Base-by-base conservation (phyloP, 2,888 invertebrate species). In the Thelaira solivaga region DNA sequence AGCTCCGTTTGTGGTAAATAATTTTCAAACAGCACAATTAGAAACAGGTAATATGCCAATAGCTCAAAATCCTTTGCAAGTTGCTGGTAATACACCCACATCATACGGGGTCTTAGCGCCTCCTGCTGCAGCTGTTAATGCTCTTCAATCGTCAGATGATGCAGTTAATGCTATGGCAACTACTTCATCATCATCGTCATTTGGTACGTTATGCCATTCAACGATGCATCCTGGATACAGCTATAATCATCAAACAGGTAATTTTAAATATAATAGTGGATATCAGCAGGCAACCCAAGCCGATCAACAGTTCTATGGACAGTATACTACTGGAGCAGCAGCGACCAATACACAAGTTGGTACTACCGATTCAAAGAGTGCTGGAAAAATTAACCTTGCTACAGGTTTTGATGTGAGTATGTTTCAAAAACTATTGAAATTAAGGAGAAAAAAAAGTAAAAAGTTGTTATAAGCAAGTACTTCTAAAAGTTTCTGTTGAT, bases 251-350 rank as follows among this genome's bases (percentile, higher is more conserved):
- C 84, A 89, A 1, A 90, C 91, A 0, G 92, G 92, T 0, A 87
- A 83, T 47, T 93, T 92, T 80, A 91, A 92, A 10, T 93, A 93
- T 82, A 91, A 88, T 80, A 92, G 92, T 61, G 93, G 92, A 0
- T 92, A 92, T 72, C 92, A 92, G 67, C 83, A 84, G 6, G 82
- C 82, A 5, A 55, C 81, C 18, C 59, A 81, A 8, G 80, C 80
- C 7, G 81, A 67, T 3, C 79, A 84, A 7, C 83, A 83, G 11
- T 82, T 84, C 61, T 85, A 82, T 61, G 86, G 86, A 0, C 86
- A 86, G 80, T 88, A 83, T 65, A 87, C 88, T 5, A 84, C 78
- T 2, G 82, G 84, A 55, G 80, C 80, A 61, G 73, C 82, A 5
- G 82, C 82, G 0, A 39, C 80, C 7, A 84, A 86, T 10, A 83